A percentile compares a stretch with the other conserved stretches of the same genome.
These are phyloP conservation scores for Drosophila birchii DNA, from an alignment of 2,888 invertebrate genomes.

Conservation along the genomic window DNA sequence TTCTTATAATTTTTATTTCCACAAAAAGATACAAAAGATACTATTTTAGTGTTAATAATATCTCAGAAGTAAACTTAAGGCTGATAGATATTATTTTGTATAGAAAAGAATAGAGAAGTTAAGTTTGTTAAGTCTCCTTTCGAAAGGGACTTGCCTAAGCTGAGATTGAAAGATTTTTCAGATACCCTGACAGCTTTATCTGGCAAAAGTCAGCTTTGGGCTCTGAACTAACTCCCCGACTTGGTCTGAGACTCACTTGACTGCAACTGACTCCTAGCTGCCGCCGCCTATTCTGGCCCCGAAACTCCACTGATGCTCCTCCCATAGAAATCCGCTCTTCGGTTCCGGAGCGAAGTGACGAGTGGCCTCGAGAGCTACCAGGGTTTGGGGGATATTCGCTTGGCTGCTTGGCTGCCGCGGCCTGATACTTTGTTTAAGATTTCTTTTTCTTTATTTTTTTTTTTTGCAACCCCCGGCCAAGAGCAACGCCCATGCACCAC, in stretches of 20 bases:
- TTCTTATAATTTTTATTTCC: not conserved
- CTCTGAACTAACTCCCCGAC: conserved; percentile 72
- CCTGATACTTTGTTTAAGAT: conserved; percentile 78
- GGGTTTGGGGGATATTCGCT: conserved; percentile 48
- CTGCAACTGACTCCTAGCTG: conserved; percentile 43
- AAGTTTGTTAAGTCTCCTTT: not conserved
- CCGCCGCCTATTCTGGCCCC: conserved; percentile 45
- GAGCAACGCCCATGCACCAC: conserved; percentile 71
- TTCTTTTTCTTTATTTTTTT: conserved; percentile 48
- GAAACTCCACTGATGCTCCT: conserved; percentile 25
- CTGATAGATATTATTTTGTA: not conserved
- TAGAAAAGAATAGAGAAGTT: not conserved
- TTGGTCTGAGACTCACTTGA: conserved; percentile 69
- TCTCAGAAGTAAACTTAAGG: no score
- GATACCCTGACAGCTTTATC: conserved; percentile 20
- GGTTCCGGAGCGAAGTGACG: conserved; percentile 47
- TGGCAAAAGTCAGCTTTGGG: conserved; percentile 52
- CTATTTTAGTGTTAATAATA: not conserved
- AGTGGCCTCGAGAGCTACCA: conserved; percentile 60
- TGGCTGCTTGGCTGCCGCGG: conserved; percentile 71
- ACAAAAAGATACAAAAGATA: not conserved
- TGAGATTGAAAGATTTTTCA: conserved; percentile 7
- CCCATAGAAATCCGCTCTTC: conserved; percentile 20
- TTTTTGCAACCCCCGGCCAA: conserved; percentile 59
- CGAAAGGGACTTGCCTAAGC: not conserved